These are phyloP conservation scores for Leucania comma DNA, from an alignment of 2,888 invertebrate genomes.

Conservation along the genomic window DNA sequence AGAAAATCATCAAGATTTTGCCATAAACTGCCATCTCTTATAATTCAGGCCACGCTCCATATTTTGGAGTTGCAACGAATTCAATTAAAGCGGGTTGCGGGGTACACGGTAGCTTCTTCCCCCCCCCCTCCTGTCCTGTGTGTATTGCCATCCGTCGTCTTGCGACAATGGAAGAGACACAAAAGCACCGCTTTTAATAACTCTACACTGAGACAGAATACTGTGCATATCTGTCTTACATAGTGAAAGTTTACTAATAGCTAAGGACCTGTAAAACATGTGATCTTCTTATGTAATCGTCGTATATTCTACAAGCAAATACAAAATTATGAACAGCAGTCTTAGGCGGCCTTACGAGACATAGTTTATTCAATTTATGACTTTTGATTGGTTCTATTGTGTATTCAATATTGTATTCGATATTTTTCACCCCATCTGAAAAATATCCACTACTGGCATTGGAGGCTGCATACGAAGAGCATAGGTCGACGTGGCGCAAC, in stretches of 20 bases:
- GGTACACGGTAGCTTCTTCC: conserved; percentile 10
- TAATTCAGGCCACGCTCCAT: conserved; percentile 3
- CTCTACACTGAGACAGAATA: background rate
- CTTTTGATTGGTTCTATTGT: background rate
- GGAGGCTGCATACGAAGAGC: no score
- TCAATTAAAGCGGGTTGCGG: conserved; percentile 70
- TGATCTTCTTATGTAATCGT: background rate
- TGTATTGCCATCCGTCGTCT: conserved; percentile 42
- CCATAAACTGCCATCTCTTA: background rate
- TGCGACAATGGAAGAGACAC: conserved; percentile 12
- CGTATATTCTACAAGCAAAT: no score
- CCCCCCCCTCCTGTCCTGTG: background rate
- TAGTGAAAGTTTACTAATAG: no score
- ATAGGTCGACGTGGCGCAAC: no score
- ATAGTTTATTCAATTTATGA: no score
- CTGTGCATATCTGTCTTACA: no score
- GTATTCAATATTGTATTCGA: no score
- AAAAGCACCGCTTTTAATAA: conserved; percentile 32
- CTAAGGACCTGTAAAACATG: background rate
- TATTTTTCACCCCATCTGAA: no score
- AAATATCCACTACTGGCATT: no score
- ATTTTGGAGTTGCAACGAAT: conserved; percentile 69
- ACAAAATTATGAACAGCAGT: no score
- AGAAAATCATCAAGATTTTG: background rate
- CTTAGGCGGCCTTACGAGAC: no score